A percentile compares a stretch with the other conserved stretches of the same genome.
phyloP scores from a whole-genome alignment of 2,888 invertebrate species.

The Catocala nupta region DNA sequence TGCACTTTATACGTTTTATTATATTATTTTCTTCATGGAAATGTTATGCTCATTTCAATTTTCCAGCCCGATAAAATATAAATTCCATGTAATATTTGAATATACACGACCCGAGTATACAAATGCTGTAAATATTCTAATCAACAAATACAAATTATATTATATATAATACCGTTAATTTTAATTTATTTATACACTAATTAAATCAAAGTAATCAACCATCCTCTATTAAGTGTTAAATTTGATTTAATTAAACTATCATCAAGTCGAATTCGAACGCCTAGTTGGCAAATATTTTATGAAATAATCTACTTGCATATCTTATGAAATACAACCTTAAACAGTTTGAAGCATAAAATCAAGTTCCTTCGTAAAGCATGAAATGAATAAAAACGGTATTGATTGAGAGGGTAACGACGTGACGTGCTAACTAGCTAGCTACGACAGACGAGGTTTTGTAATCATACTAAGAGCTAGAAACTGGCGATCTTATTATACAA shows the following conservation, averaged over 20 bases:
- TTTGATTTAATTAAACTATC: too few relatives aligned
- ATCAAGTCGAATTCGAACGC: too few relatives aligned
- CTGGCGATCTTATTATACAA: constrained; percentile 55
- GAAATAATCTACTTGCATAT: not conserved
- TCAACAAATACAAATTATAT: too few relatives aligned
- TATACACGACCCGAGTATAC: too few relatives aligned
- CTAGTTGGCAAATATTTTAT: constrained; percentile 3
- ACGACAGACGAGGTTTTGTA: constrained; percentile 55
- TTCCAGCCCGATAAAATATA: too few relatives aligned
- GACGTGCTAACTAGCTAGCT: constrained; percentile 45
- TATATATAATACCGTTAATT: too few relatives aligned
- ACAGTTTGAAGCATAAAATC: constrained; percentile 30
- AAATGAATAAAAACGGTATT: constrained; percentile 35
- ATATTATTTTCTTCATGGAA: too few relatives aligned
- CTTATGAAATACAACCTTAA: constrained; percentile 14
- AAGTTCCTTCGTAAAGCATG: constrained; percentile 34
- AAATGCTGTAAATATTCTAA: too few relatives aligned
- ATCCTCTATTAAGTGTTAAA: too few relatives aligned
- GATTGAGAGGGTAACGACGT: constrained; percentile 37
- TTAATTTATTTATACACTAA: constrained; percentile 4
- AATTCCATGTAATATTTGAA: too few relatives aligned
- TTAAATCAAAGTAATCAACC: not conserved
- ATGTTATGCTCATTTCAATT: too few relatives aligned
- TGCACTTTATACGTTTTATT: too few relatives aligned
- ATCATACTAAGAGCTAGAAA: constrained; percentile 57